Base-by-base conservation (phyloP, 1,140 invertebrate genomes). In the Leptopilina clavipes region DNA sequence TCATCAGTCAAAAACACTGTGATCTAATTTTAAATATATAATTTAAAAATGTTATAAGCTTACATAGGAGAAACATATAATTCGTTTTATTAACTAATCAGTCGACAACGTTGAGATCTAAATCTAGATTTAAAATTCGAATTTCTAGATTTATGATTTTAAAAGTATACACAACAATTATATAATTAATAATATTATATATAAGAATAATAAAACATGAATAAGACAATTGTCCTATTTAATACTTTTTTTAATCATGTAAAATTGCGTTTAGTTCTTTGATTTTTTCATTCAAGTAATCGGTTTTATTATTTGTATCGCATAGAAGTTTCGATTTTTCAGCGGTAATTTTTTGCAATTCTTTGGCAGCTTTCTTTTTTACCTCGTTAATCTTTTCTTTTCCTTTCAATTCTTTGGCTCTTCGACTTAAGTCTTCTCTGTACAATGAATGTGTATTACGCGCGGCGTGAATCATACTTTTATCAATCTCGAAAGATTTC, bases 401-500 rank as follows among this genome's bases (percentile, higher is more conserved):
- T 52, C 17, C n/a, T n/a, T 52, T 52, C n/a, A 52, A 52, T 17
- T 52, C 48, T 17, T 52, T 52, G 14, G 48, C n/a, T 52, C 14
- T 52, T 52, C n/a, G 14, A 7, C 17, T 17, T n/a, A 52, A 52
- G n/a, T 19, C 48, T 44, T 71, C 76, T 18, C 17, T 18, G 70
- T 75, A 75, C 19, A 56, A 70, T 3, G 73, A 11, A 48, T 65
- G 54, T 22, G 76, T 40, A 75, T 75, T 78, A 44, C 73, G 52
- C 18, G 45, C 65, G 22, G 72, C n/a, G n/a, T 75, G 43, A 8
- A 78, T 17, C 45, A 78, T 17, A 18, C 56, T 12, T 22, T 70
- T 75, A 70, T 54, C 45, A 52, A 78, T 17, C 2, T 3, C 6
- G 8, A 56, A 56, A 1, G 7, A 10, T 76, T 75, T 71, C 14